A percentile compares a stretch with the other conserved stretches of the same genome.
Conservation (phyloP, 2,888 invertebrate genomes). For the Brachyopa scutellaris region DNA sequence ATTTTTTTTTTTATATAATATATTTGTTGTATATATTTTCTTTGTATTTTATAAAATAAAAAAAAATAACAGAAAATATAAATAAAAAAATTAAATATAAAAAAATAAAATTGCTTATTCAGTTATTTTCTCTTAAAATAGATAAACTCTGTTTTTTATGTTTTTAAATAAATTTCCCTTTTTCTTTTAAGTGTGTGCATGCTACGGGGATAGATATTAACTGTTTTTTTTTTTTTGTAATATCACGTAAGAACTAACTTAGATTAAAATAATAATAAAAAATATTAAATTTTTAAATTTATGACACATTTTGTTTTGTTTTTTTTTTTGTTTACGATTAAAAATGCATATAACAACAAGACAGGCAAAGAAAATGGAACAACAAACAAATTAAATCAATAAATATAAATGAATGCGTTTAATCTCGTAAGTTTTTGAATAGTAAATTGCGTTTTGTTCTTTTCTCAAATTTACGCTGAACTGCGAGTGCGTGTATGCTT, state of each 20-base stretch:
- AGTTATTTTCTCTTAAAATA: background rate
- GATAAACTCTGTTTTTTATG: background rate
- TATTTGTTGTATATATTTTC: background rate
- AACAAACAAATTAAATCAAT: background rate
- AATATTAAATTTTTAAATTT: background rate
- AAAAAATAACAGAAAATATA: background rate
- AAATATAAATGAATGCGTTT: background rate
- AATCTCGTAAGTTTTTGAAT: constrained; percentile 1
- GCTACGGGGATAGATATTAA: background rate
- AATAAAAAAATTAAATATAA: background rate
- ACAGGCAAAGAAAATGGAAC: background rate
- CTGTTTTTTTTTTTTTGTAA: background rate
- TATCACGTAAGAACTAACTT: constrained; percentile 36
- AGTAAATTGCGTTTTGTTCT: background rate
- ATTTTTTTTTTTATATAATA: background rate
- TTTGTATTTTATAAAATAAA: background rate
- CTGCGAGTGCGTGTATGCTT: background rate
- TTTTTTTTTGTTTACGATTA: background rate
- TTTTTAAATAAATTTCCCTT: background rate
- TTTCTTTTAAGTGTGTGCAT: background rate
- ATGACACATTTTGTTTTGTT: constrained; percentile 1
- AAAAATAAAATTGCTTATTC: background rate
- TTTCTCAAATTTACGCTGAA: background rate
- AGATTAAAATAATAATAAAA: constrained; percentile 14
- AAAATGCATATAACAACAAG: constrained; percentile 13